Evolutionary conservation across 2,888 invertebrate species (phyloP).

Genomic region (Sylvicola cinctus): DNA sequence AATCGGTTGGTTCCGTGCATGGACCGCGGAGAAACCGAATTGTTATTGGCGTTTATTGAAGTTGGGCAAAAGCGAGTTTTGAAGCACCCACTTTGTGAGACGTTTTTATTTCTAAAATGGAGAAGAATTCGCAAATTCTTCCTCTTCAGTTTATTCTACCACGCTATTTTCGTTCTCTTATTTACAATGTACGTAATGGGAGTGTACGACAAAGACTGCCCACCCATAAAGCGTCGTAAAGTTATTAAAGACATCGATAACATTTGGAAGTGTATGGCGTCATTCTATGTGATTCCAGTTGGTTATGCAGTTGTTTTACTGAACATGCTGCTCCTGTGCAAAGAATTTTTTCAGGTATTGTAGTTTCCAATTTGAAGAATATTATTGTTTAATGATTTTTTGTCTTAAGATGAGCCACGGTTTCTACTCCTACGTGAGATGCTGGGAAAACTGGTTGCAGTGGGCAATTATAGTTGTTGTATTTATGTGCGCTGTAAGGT

Average conservation of each 20-base stretch:
- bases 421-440: constrained; percentile 46
- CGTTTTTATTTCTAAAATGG: constrained; percentile 70
- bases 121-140: constrained; percentile 63
- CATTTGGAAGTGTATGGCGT: constrained; percentile 13
- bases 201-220: constrained; percentile 22
- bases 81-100: constrained; percentile 69
- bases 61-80: constrained; percentile 59
- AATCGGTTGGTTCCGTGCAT: constrained; percentile 37
- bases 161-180: constrained; percentile 50
- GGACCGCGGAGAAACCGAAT: constrained; percentile 44
- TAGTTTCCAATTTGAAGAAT: neutral
- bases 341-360: constrained; percentile 37
- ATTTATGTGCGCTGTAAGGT: constrained; percentile 39
- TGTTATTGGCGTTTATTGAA: constrained; percentile 51
- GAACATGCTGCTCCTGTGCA: constrained; percentile 40
- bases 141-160: constrained; percentile 54
- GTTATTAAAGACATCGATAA: constrained; percentile 7
- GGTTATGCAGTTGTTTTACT: constrained; percentile 41
- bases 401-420: constrained; percentile 51
- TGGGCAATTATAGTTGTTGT: constrained; percentile 55
- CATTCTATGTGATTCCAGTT: constrained; percentile 16
- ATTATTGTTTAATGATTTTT: neutral
- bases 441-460: constrained; percentile 75
- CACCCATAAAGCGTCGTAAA: neutral
- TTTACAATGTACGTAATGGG: constrained; percentile 54